These are phyloP conservation scores for Drosophila austrosaltans DNA, from an alignment of 2,888 invertebrate genomes.

Conservation along the genomic window DNA sequence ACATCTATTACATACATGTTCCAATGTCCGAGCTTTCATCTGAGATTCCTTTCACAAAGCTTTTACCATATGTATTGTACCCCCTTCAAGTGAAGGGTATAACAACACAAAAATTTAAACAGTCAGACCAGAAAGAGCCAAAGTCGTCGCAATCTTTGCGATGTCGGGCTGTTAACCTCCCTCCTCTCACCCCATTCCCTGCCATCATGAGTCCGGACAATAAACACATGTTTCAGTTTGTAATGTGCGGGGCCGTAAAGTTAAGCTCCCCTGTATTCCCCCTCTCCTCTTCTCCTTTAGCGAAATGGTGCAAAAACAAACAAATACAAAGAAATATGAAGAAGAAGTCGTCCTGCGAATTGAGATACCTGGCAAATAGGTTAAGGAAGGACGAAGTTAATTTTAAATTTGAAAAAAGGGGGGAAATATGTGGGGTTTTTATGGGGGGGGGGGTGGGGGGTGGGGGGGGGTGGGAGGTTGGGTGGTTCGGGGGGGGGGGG, in stretches of 20 bases:
- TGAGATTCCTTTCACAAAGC: no score
- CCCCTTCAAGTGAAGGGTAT: neutral
- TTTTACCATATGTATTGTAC: neutral
- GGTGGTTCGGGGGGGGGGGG: no score
- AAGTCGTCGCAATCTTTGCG: conserved; percentile 18
- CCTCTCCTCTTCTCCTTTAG: neutral
- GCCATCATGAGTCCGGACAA: conserved; percentile 54
- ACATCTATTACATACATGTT: no score
- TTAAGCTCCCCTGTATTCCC: conserved; percentile 32
- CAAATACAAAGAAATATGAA: conserved; percentile 22
- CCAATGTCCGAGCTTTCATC: no score
- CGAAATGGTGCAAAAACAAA: conserved; percentile 50
- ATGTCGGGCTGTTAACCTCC: conserved; percentile 14
- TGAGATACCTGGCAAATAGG: no score
- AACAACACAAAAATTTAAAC: conserved; percentile 26
- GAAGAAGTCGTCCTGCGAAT: no score
- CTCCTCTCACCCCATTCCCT: neutral
- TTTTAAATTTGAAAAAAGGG: no score
- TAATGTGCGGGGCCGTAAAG: conserved; percentile 74
- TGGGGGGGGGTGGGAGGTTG: no score
- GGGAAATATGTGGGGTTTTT: no score
- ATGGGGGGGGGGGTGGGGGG: no score
- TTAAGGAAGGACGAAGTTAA: no score
- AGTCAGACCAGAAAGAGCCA: conserved; percentile 7
- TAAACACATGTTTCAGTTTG: conserved; percentile 80